Conservation (phyloP, 2,113 vertebrate genomes). For the Dicerorhinus sumatrensis region DNA sequence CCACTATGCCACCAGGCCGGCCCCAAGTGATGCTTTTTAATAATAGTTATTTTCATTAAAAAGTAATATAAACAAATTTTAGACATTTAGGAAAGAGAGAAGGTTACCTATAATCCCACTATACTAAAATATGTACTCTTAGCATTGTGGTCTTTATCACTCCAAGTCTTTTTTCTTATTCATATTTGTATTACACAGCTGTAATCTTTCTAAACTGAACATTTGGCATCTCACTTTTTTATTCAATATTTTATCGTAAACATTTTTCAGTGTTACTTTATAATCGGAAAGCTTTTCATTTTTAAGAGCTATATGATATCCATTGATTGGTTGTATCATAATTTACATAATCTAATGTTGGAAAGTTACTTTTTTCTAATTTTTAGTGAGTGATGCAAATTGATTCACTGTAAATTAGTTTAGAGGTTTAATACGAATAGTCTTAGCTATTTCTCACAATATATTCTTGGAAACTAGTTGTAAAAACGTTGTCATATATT, state of each 20-base stretch:
- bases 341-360: background rate
- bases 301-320: background rate
- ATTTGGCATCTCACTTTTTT: background rate
- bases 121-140: background rate
- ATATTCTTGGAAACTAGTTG: background rate
- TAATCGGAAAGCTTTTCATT: background rate
- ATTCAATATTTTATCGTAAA: background rate
- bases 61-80: background rate
- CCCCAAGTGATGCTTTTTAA: background rate
- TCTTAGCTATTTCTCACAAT: constrained; percentile 25
- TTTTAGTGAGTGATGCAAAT: background rate
- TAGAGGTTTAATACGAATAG: background rate
- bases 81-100: background rate
- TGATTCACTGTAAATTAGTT: background rate
- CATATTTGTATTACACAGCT: background rate
- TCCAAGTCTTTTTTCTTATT: background rate
- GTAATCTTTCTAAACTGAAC: background rate
- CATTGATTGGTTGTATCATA: background rate
- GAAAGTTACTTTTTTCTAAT: background rate
- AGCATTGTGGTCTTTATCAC: background rate
- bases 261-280: background rate
- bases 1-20: too few species aligned
- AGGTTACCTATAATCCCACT: background rate
- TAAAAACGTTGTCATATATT: background rate
- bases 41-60: background rate